Evolutionary conservation across 1,140 invertebrate species (phyloP).

Genomic region (Drosophila neocordata): DNA sequence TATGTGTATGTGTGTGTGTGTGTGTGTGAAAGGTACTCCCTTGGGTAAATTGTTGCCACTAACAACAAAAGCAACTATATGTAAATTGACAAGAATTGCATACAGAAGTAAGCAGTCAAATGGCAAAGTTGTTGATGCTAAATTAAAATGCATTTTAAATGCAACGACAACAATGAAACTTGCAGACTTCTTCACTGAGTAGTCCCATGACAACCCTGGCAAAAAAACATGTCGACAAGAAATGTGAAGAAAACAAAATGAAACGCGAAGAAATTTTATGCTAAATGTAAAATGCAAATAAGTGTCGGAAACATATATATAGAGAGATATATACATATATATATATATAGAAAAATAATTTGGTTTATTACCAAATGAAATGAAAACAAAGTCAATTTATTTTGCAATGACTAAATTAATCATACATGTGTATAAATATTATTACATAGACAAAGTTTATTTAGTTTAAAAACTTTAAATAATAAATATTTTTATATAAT

Average conservation of each 20-base stretch:
- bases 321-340: background rate
- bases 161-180: constrained; percentile 54
- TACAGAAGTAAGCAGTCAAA: constrained; percentile 40
- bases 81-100: constrained; percentile 38
- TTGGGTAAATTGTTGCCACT: constrained; percentile 11
- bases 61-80: constrained; percentile 24
- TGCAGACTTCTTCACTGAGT: constrained; percentile 20
- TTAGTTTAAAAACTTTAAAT: too few relatives aligned
- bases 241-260: background rate
- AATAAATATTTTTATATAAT: too few relatives aligned
- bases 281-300: constrained; percentile 11
- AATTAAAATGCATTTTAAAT: constrained; percentile 72
- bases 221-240: constrained; percentile 4
- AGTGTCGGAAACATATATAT: background rate
- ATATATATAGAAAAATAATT: background rate
- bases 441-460: background rate
- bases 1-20: constrained; percentile 8
- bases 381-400: background rate
- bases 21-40: constrained; percentile 24
- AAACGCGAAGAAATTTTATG: too few relatives aligned
- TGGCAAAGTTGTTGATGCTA: constrained; percentile 54
- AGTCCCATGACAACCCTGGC: background rate
- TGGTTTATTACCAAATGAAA: constrained; percentile 2
- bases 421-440: background rate
- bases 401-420: background rate